Conservation (phyloP, 2,888 invertebrate genomes). For the Volucella inflata region DNA sequence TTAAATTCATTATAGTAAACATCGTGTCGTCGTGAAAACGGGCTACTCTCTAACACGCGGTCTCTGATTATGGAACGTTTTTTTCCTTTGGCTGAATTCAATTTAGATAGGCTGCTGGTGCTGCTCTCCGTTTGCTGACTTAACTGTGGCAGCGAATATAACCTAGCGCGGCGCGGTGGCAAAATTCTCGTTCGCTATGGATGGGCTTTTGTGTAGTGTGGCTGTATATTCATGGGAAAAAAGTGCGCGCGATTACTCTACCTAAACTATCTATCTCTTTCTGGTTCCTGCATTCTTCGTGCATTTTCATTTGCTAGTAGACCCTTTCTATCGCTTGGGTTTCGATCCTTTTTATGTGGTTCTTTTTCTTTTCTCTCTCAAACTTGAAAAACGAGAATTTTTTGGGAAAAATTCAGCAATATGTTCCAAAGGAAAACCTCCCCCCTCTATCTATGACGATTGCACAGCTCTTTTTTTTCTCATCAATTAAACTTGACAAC, state of each 20-base stretch:
- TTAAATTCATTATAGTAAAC: slow-evolving; percentile 76
- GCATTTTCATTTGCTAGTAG: slow-evolving; percentile 24
- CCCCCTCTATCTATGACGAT: slow-evolving; percentile 19
- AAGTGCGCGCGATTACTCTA: slow-evolving; percentile 57
- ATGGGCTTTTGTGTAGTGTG: too few species aligned
- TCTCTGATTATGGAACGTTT: slow-evolving; percentile 74
- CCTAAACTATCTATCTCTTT: slow-evolving; percentile 28
- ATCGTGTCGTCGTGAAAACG: slow-evolving; percentile 68
- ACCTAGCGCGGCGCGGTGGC: slow-evolving; percentile 60
- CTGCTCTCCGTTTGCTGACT: slow-evolving; percentile 68
- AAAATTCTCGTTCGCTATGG: slow-evolving; percentile 21
- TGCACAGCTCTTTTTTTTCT: slow-evolving; percentile 33
- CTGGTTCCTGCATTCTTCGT: neutral
- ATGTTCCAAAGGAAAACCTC: slow-evolving; percentile 8
- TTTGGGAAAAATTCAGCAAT: slow-evolving; percentile 69
- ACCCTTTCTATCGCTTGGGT: neutral
- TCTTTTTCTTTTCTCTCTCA: slow-evolving; percentile 4
- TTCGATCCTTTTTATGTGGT: neutral
- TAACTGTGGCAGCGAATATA: slow-evolving; percentile 66
- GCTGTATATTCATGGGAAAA: slow-evolving; percentile 35
- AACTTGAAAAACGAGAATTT: slow-evolving; percentile 27
- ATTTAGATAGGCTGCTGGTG: slow-evolving; percentile 54
- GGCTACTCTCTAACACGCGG: slow-evolving; percentile 74
- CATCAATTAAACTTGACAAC: slow-evolving; percentile 68
- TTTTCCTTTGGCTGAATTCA: slow-evolving; percentile 70